These are phyloP conservation scores for Bovichtus diacanthus DNA, from an alignment of 2,797 vertebrate species.

Conservation along the genomic window DNA sequence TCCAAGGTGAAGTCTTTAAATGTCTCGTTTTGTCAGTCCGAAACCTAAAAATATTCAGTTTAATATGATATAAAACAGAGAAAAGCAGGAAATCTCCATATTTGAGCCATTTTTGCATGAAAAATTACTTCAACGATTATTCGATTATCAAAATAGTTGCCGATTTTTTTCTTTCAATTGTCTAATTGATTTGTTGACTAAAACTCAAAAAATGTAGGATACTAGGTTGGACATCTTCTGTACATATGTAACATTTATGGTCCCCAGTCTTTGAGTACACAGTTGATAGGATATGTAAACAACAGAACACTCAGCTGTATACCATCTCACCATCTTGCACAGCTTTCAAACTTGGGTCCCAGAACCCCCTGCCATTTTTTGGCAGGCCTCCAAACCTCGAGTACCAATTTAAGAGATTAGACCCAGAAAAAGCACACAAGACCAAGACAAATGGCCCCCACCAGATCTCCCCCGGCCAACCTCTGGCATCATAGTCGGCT, in stretches of 20 bases:
- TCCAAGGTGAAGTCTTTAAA: too few species aligned
- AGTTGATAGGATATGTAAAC: slow-evolving; percentile 44
- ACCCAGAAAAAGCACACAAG: slow-evolving; percentile 81
- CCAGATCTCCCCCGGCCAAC: slow-evolving; percentile 66
- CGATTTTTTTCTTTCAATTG: too few species aligned
- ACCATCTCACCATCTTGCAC: slow-evolving; percentile 9
- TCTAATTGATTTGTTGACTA: too few species aligned
- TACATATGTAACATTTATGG: not conserved
- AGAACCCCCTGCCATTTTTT: slow-evolving; percentile 65
- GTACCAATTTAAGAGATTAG: slow-evolving; percentile 86
- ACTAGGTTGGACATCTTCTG: not conserved
- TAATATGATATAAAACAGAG: too few species aligned
- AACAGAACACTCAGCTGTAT: slow-evolving; percentile 15
- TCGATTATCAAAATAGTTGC: too few species aligned
- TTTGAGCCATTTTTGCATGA: too few species aligned
- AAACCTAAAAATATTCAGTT: too few species aligned
- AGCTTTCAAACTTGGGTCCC: slow-evolving; percentile 48
- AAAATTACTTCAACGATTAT: too few species aligned
- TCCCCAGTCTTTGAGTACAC: slow-evolving; percentile 4
- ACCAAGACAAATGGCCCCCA: slow-evolving; percentile 77
- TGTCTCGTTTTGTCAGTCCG: too few species aligned
- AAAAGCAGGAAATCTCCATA: too few species aligned
- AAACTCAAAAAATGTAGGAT: not conserved
- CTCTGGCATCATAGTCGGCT: slow-evolving; percentile 70
- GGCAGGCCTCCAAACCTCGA: slow-evolving; percentile 75